Conservation (phyloP, 2,888 invertebrate genomes). For the Xylota sylvarum region DNA sequence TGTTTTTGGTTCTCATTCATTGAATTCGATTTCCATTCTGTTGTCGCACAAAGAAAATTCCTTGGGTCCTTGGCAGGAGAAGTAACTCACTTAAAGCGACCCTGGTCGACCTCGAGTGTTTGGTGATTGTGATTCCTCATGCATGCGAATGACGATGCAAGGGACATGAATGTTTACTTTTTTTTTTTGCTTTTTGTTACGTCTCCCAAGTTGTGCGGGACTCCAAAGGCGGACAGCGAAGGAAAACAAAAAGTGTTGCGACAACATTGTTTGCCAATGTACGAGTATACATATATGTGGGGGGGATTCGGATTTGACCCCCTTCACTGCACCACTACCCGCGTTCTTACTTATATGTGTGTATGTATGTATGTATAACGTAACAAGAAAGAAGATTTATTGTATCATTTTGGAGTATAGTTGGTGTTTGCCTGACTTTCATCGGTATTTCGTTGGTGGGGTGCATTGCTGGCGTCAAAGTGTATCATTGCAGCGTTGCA, state of each 20-base stretch:
- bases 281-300: background rate
- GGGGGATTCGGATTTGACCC: background rate
- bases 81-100: slow-evolving; percentile 54
- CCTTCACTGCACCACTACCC: slow-evolving; percentile 17
- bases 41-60: slow-evolving; percentile 68
- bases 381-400: slow-evolving; percentile 73
- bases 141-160: slow-evolving; percentile 38
- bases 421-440: slow-evolving; percentile 16
- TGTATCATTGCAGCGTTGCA: slow-evolving; percentile 55
- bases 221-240: background rate
- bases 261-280: slow-evolving; percentile 27
- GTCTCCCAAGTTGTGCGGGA: slow-evolving; percentile 35
- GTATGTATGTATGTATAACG: slow-evolving; percentile 24
- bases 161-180: slow-evolving; percentile 31
- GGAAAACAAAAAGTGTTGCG: background rate
- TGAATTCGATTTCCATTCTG: slow-evolving; percentile 33
- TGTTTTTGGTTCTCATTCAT: slow-evolving; percentile 8
- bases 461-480: slow-evolving; percentile 54
- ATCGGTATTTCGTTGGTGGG: slow-evolving; percentile 16
- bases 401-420: slow-evolving; percentile 53
- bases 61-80: slow-evolving; percentile 53
- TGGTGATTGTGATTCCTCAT: slow-evolving; percentile 35
- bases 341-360: too few species aligned
- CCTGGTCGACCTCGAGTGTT: slow-evolving; percentile 61
- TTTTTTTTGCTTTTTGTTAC: background rate